Base-by-base conservation (phyloP, 2,113 vertebrate genomes). In the Heterocephalus glaber region DNA sequence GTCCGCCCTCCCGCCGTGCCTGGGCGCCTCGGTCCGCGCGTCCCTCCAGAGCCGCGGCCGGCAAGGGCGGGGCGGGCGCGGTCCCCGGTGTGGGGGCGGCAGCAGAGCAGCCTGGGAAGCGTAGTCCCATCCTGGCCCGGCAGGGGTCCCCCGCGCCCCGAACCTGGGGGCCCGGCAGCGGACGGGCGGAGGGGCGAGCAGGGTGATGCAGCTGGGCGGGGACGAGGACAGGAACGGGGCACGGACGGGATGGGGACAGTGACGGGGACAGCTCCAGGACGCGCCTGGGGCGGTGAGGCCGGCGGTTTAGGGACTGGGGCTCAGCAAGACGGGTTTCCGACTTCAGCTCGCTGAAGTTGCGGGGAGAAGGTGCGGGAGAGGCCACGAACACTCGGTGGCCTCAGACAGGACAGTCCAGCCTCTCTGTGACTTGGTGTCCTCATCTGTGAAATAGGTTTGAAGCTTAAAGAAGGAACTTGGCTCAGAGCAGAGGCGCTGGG, bases 61-160 rank as follows among this genome's bases (percentile, higher is more conserved):
- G 80, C 54, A 54, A 54, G 79, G 33, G 56, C 80, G n/a, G n/a
- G 80, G 80, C 72, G 2, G 66, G 89, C 52, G 54, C 96, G 93
- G 66, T 10, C 35, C 65, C 1, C 24, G 9, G 72, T n/a, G 91
- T 56, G 94, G 95, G 85, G 82, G 85, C 74, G 14, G 90, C 95
- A 88, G 94, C 95, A 90, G 92, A 61, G 97, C 97, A 97, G 96
- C 77, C 97, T 96, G 97, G 97, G 97, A 97, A 97, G 94, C 94
- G 97, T 97, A 98, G 97, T 98, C 76, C 5, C 8, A 52, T n/a
- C 49, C 38, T 1, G 72, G 72, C 72, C 72, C 72, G 44, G 72
- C 72, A 76, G 72, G 72, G 72, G 72, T 76, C 72, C 41, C 70
- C 72, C 41, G 41, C 14, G 16, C 24, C 41, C 44, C 72, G 70